These are phyloP conservation scores for Trematocara zebra DNA, from an alignment of 2,113 vertebrate genomes.

Conservation along the genomic window DNA sequence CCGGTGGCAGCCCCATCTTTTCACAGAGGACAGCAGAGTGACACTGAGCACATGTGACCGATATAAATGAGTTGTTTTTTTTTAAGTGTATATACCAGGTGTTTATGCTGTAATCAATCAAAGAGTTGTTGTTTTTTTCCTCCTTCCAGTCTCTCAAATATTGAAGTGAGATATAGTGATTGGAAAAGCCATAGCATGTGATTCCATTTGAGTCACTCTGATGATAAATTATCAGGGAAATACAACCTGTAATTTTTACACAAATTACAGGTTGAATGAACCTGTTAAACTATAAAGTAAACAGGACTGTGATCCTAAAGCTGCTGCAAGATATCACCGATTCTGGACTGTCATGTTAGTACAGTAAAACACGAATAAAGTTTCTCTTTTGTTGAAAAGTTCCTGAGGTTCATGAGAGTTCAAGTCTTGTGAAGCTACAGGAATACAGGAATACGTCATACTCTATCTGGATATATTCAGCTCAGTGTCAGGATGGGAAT, in stretches of 20 bases:
- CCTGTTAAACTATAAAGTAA: neutral
- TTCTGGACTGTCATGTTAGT: neutral
- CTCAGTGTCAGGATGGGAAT: neutral
- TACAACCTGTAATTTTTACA: neutral
- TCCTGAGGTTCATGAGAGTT: neutral
- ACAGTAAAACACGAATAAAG: neutral
- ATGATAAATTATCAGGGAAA: neutral
- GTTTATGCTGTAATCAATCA: neutral
- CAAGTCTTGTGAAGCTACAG: neutral
- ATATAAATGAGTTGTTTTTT: neutral
- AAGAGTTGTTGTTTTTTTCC: neutral
- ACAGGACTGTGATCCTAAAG: neutral
- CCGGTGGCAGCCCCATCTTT: neutral
- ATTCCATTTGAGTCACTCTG: neutral
- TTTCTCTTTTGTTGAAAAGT: neutral
- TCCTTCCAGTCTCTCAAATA: neutral
- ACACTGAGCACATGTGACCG: neutral
- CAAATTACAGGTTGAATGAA: neutral
- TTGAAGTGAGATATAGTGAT: neutral
- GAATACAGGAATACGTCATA: neutral
- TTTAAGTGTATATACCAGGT: neutral
- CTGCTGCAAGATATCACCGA: neutral
- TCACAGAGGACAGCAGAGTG: neutral
- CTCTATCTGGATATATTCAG: neutral
- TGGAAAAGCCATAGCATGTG: accelerated